A percentile compares a stretch with the other conserved stretches of the same genome.
These are phyloP conservation scores for Operophtera brumata DNA, from an alignment of 2,888 invertebrate species.

Conservation along the genomic window DNA sequence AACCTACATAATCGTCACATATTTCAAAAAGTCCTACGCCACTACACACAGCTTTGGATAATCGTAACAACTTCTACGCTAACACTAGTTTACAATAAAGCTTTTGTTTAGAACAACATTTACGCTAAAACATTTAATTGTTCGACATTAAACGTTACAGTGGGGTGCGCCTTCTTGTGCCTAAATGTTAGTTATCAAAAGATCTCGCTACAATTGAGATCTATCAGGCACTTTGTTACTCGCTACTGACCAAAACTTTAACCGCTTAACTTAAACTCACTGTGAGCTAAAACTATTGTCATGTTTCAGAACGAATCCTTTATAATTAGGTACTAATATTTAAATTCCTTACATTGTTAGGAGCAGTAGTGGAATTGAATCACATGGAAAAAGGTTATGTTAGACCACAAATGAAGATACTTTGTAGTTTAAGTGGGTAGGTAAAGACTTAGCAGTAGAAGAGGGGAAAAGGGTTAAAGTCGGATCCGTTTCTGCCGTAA, in stretches of 20 bases:
- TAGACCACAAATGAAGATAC: not conserved
- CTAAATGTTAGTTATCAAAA: constrained; percentile 32
- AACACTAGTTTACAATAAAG: constrained; percentile 78
- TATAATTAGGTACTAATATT: constrained; percentile 3
- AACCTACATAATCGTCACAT: constrained; percentile 52
- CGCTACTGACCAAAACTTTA: constrained; percentile 32
- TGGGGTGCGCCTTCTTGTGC: constrained; percentile 46
- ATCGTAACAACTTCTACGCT: constrained; percentile 68
- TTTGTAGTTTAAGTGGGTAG: not conserved
- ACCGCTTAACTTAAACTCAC: constrained; percentile 27
- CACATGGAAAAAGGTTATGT: not conserved
- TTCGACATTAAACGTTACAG: constrained; percentile 54
- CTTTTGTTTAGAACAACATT: constrained; percentile 75
- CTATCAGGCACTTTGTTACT: constrained; percentile 32
- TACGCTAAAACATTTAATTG: constrained; percentile 59
- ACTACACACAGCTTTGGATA: constrained; percentile 75
- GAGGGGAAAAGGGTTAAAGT: constrained; percentile 7
- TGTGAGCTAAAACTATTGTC: constrained; percentile 32
- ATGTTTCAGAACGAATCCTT: constrained; percentile 28
- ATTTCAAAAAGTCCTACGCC: constrained; percentile 61
- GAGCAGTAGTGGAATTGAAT: not conserved
- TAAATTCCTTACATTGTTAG: not conserved
- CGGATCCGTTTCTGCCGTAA: constrained; percentile 21
- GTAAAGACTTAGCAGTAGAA: not conserved
- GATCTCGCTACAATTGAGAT: constrained; percentile 31